phyloP scores from a whole-genome alignment of 2,888 invertebrate genomes.

The Eilema caniola region DNA sequence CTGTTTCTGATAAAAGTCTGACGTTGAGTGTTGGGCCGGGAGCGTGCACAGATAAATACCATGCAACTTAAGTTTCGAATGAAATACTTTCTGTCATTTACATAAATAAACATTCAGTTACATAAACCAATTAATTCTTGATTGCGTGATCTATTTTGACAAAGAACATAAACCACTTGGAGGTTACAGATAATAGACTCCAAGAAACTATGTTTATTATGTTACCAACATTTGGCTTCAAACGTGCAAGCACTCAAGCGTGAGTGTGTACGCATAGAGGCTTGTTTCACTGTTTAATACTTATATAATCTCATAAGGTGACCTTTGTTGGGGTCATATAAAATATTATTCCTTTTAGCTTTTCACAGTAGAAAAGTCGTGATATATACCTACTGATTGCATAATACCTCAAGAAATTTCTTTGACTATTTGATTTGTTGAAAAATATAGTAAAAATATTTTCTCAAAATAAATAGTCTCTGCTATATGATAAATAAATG shows the following conservation, averaged over 20 bases:
- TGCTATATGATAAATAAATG: too few relatives aligned
- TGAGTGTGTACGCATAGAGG: neutral
- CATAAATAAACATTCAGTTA: constrained; percentile 1
- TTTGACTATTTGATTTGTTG: too few relatives aligned
- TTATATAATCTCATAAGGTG: neutral
- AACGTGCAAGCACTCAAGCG: neutral
- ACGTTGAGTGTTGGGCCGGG: too few relatives aligned
- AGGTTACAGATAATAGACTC: neutral
- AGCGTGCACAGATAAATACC: too few relatives aligned
- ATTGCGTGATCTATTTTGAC: neutral
- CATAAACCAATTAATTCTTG: neutral
- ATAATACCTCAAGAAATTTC: too few relatives aligned
- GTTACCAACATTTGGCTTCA: neutral
- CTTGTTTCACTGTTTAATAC: neutral
- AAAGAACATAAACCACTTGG: neutral
- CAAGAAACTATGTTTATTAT: neutral
- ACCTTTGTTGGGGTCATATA: neutral
- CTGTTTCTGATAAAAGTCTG: too few relatives aligned
- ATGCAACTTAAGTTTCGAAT: neutral
- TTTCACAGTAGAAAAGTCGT: neutral
- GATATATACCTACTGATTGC: too few relatives aligned
- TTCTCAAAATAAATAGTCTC: too few relatives aligned
- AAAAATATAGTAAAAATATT: too few relatives aligned
- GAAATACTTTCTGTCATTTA: neutral
- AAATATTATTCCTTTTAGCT: neutral